Evolutionary conservation across 1,140 invertebrate genomes (phyloP).

Genomic region (Diorhabda elongata): DNA sequence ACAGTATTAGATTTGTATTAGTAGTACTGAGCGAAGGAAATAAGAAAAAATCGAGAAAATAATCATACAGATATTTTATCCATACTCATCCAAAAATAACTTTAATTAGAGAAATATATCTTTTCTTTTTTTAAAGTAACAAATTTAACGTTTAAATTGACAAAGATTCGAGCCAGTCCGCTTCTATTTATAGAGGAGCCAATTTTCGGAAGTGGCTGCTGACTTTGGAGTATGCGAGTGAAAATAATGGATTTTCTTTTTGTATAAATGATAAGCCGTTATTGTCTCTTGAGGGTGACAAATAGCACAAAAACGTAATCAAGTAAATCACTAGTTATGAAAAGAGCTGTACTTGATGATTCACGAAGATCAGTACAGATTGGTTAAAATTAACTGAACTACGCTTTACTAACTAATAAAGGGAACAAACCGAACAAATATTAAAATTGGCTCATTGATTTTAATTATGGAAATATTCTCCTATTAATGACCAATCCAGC

Average conservation of each 20-base stretch:
- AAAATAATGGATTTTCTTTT: constrained; percentile 3
- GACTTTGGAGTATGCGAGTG: neutral
- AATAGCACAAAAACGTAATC: neutral
- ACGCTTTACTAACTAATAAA: too few species aligned
- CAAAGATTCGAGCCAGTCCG: neutral
- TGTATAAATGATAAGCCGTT: constrained; percentile 2
- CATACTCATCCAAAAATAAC: too few species aligned
- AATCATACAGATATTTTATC: too few species aligned
- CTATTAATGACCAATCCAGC: too few species aligned
- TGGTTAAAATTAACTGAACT: neutral
- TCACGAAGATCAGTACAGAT: neutral
- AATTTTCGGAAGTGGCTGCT: neutral
- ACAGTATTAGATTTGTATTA: too few species aligned
- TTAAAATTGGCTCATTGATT: too few species aligned
- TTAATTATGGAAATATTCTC: too few species aligned
- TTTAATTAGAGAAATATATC: too few species aligned
- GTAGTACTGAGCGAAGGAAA: too few species aligned
- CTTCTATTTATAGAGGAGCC: neutral
- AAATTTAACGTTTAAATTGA: neutral
- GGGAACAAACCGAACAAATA: too few species aligned
- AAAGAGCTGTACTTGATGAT: neutral
- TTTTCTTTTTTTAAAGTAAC: too few species aligned
- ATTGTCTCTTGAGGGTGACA: constrained; percentile 2
- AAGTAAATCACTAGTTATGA: neutral
- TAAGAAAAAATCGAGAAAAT: too few species aligned